Conservation (phyloP, 2,888 invertebrate species). For the Stomorhina lunata region DNA sequence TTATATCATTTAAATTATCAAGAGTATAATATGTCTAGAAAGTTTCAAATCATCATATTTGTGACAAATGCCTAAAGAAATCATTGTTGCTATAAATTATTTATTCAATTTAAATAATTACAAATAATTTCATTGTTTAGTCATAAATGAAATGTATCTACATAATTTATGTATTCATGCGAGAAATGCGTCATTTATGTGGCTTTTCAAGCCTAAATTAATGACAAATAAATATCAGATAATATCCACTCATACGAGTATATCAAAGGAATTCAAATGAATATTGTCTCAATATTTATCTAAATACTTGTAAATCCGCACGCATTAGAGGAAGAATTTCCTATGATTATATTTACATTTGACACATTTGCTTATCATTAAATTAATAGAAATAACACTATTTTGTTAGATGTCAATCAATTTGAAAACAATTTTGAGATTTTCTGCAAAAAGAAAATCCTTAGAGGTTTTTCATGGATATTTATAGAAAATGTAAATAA, state of each 20-base stretch:
- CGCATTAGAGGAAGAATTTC: neutral
- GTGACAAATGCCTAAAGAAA: too few species aligned
- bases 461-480: neutral
- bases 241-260: neutral
- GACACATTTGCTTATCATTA: conserved; percentile 1
- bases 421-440: neutral
- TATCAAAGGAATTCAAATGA: neutral
- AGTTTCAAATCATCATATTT: too few species aligned
- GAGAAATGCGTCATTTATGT: too few species aligned
- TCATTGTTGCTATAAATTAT: too few species aligned
- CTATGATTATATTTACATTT: too few species aligned
- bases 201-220: too few species aligned
- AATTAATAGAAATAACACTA: conserved; percentile 5
- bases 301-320: neutral
- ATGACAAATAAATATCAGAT: neutral
- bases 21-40: too few species aligned
- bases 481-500: neutral
- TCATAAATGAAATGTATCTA: too few species aligned
- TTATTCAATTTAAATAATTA: too few species aligned
- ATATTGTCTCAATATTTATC: neutral
- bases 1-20: too few species aligned
- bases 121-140: too few species aligned
- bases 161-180: too few species aligned
- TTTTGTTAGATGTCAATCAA: conserved; percentile 39
- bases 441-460: neutral